Conservation (phyloP, 2,888 invertebrate species). For the Trachelus iudaicus region DNA sequence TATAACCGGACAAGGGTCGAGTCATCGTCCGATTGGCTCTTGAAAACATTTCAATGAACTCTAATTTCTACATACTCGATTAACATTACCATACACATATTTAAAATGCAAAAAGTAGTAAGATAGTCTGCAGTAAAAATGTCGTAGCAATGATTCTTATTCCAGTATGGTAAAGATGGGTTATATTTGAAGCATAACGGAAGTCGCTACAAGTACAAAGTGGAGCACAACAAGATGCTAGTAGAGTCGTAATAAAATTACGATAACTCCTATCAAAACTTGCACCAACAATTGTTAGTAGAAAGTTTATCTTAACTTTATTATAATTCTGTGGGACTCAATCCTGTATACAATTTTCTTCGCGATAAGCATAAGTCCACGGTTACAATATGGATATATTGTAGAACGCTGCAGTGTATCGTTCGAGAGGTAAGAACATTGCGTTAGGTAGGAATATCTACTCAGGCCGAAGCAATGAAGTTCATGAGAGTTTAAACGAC, state of each 20-base stretch:
- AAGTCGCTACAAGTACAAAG: background rate
- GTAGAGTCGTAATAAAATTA: background rate
- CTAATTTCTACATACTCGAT: background rate
- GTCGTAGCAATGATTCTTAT: background rate
- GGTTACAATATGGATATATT: background rate
- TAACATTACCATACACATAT: background rate
- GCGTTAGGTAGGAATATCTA: background rate
- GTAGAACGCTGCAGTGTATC: background rate
- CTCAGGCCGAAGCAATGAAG: background rate
- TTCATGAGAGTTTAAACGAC: slow-evolving; percentile 27
- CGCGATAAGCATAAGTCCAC: background rate
- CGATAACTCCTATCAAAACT: background rate
- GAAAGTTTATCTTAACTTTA: background rate
- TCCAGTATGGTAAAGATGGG: no score
- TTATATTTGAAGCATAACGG: background rate
- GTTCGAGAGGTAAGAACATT: background rate
- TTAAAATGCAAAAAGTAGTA: background rate
- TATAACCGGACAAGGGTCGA: background rate
- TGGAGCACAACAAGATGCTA: background rate
- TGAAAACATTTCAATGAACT: background rate
- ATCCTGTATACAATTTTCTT: background rate
- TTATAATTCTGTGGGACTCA: background rate
- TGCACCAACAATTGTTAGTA: background rate
- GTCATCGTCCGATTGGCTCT: background rate
- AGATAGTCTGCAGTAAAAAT: background rate